A percentile compares a stretch with the other conserved stretches of the same genome.
Conservation (phyloP, 2,797 vertebrate species). For the Aeoliscus strigatus region DNA sequence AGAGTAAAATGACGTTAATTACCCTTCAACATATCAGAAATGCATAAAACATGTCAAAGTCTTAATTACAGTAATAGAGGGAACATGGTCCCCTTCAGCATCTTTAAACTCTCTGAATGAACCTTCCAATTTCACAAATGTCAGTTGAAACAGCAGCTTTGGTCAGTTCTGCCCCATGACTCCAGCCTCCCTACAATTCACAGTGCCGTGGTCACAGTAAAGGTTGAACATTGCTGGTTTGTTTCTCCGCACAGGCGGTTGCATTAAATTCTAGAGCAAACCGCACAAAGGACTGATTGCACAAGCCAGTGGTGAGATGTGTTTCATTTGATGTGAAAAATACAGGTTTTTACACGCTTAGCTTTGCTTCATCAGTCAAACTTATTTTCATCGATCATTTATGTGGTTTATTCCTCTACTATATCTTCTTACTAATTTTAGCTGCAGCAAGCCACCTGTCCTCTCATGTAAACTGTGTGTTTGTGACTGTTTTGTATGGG, state of each 20-base stretch:
- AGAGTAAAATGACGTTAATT: neutral
- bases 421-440: no score
- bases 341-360: neutral
- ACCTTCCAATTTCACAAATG: no score
- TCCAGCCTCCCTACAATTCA: neutral
- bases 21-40: constrained; percentile 7
- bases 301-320: no score
- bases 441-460: no score
- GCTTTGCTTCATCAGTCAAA: neutral
- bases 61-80: neutral
- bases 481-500: neutral
- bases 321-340: no score
- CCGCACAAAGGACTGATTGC: no score
- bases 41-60: neutral
- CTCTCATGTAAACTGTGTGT: constrained; percentile 1
- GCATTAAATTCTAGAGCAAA: no score
- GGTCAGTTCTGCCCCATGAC: neutral
- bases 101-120: no score
- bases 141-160: no score
- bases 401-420: no score
- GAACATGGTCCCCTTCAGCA: no score
- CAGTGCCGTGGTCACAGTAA: neutral
- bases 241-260: neutral
- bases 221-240: neutral
- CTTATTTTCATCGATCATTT: no score